These are phyloP conservation scores for Varecia variegata DNA, from an alignment of 2,797 vertebrate species.

Conservation along the genomic window DNA sequence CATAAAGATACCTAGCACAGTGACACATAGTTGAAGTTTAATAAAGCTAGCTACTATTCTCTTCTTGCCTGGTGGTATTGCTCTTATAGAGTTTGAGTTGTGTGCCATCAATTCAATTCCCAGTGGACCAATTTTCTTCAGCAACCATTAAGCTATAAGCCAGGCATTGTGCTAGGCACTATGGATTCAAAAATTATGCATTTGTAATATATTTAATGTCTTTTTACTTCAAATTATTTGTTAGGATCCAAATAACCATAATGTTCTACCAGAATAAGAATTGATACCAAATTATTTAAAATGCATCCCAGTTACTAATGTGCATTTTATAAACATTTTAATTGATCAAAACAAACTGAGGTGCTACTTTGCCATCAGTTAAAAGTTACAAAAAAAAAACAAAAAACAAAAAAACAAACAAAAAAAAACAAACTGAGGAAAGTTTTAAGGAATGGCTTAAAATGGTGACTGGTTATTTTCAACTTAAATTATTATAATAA, in stretches of 20 bases:
- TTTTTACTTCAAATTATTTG: conserved; percentile 40
- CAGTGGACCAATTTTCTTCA: not conserved
- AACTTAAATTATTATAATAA: conserved; percentile 41
- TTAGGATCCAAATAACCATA: not conserved
- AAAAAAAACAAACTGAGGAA: not conserved
- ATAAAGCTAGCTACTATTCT: not conserved
- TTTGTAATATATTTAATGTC: not conserved
- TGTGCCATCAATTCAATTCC: not conserved
- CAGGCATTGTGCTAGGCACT: not conserved
- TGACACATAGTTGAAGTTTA: not conserved
- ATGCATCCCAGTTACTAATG: not conserved
- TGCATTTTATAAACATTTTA: conserved; percentile 22
- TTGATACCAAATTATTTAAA: conserved; percentile 14
- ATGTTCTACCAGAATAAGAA: conserved; percentile 19
- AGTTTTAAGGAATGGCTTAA: not conserved
- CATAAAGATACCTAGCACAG: not conserved
- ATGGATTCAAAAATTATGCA: conserved; percentile 18
- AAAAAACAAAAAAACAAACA: no score
- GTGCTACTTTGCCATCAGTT: no score
- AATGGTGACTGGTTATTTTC: not conserved
- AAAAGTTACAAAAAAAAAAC: no score
- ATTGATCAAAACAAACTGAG: not conserved
- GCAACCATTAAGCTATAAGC: not conserved
- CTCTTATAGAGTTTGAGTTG: not conserved
- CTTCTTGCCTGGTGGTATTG: not conserved